phyloP scores from a whole-genome alignment of 2,113 vertebrate species.

The Menidia beryllina region DNA sequence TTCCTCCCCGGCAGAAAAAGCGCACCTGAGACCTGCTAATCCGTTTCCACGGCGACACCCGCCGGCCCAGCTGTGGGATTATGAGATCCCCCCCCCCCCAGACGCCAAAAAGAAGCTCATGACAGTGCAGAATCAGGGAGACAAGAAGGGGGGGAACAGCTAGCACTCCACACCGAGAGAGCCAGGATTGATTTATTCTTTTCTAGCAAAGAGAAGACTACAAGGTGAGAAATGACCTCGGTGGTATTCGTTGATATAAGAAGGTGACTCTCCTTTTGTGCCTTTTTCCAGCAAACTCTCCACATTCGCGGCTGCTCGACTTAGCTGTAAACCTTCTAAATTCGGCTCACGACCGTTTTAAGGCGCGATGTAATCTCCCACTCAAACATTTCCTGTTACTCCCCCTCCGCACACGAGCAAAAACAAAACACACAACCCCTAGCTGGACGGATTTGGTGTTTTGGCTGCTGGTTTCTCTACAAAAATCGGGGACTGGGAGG shows the following conservation, averaged over 20 bases:
- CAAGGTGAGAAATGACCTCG: conserved; percentile 41
- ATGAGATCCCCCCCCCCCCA: not conserved
- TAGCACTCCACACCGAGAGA: not conserved
- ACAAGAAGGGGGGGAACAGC: conserved; percentile 27
- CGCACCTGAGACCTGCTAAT: conserved; percentile 25
- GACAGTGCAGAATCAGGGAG: conserved; percentile 33
- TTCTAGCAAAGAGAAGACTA: not conserved
- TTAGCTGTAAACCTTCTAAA: not conserved
- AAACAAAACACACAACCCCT: not conserved
- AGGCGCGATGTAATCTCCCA: conserved; percentile 20
- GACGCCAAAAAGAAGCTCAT: conserved; percentile 24
- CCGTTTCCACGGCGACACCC: not conserved
- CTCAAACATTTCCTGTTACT: conserved; percentile 28
- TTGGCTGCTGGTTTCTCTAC: not conserved
- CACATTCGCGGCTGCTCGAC: not conserved
- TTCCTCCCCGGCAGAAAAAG: conserved; percentile 30
- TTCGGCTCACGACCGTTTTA: not conserved
- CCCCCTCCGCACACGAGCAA: conserved; percentile 1
- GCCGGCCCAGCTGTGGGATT: conserved; percentile 18
- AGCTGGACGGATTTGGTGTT: not conserved
- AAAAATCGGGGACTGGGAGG: not conserved
- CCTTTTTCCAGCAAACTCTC: conserved; percentile 4
- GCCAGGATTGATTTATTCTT: conserved; percentile 26
- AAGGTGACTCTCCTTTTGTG: not conserved
- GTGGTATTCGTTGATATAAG: not conserved